Conservation (phyloP, 1,140 invertebrate genomes). For the Sitodiplosis mosellana region DNA sequence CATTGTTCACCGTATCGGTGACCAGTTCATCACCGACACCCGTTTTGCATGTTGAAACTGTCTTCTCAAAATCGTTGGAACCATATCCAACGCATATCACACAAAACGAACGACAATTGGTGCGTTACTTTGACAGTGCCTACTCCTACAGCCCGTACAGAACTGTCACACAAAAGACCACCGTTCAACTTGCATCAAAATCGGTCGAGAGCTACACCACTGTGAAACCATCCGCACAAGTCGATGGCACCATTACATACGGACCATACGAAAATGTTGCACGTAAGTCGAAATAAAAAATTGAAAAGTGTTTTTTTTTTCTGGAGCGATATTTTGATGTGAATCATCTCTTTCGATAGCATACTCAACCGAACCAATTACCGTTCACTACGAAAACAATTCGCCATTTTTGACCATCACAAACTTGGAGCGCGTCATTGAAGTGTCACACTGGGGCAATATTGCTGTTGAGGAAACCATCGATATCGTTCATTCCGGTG, state of each 20-base stretch:
- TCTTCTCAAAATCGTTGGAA: constrained; percentile 52
- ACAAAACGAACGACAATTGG: constrained; percentile 86
- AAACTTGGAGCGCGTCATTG: constrained; percentile 67
- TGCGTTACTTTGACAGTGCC: constrained; percentile 67
- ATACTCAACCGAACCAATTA: constrained; percentile 40
- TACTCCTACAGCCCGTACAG: constrained; percentile 72
- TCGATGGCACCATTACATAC: constrained; percentile 63
- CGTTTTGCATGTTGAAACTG: constrained; percentile 48
- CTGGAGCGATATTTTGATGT: not conserved
- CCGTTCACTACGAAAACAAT: constrained; percentile 92
- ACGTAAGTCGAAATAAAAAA: constrained; percentile 26
- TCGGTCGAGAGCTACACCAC: constrained; percentile 76
- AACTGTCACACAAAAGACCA: constrained; percentile 62
- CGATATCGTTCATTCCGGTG: constrained; percentile 82
- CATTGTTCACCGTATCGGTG: constrained; percentile 33
- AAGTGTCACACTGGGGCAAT: constrained; percentile 98
- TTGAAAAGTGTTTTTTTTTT: constrained; percentile 3
- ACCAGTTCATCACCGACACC: constrained; percentile 22
- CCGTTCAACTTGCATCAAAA: constrained; percentile 52
- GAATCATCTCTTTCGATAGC: constrained; percentile 10
- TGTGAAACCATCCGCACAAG: constrained; percentile 61
- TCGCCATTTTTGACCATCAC: constrained; percentile 86
- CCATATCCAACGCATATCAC: constrained; percentile 75
- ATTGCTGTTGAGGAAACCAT: constrained; percentile 92
- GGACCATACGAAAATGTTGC: constrained; percentile 68